phyloP scores from a whole-genome alignment of 2,797 vertebrate species.

The Streptopelia turtur region DNA sequence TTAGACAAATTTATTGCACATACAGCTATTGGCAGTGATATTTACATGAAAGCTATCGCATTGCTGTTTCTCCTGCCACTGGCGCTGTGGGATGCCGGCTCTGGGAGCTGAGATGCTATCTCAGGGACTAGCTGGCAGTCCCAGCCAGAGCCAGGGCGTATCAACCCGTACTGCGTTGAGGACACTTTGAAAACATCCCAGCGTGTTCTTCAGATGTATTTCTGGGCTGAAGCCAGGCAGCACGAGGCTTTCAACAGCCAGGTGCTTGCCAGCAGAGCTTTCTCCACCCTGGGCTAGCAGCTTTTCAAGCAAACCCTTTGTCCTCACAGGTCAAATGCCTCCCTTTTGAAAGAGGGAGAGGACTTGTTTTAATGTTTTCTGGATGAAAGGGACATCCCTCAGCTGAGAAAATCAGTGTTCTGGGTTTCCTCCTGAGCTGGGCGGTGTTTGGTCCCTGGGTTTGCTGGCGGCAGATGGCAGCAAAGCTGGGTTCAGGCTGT shows the following conservation, averaged over 20 bases:
- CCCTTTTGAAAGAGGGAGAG: not conserved
- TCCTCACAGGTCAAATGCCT: not conserved
- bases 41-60: not conserved
- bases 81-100: not conserved
- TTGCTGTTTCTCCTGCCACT: not conserved
- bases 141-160: constrained; percentile 18
- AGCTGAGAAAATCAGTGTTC: not conserved
- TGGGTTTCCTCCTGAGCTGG: too few species aligned
- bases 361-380: accelerated
- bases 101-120: constrained; percentile 25
- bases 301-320: not conserved
- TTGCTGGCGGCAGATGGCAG: constrained; percentile 56
- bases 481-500: not conserved
- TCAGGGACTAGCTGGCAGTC: not conserved
- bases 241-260: not conserved
- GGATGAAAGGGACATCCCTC: not conserved
- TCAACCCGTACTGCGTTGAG: constrained; percentile 5
- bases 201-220: not conserved
- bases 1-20: not conserved
- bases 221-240: not conserved
- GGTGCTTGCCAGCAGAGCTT: not conserved
- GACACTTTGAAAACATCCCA: not conserved
- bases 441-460: not conserved
- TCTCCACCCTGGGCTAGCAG: not conserved
- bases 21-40: not conserved